A percentile compares a stretch with the other conserved stretches of the same genome.
Evolutionary conservation across 2,797 vertebrate genomes (phyloP).

Genomic region (Dendrocincla tyrannina): DNA sequence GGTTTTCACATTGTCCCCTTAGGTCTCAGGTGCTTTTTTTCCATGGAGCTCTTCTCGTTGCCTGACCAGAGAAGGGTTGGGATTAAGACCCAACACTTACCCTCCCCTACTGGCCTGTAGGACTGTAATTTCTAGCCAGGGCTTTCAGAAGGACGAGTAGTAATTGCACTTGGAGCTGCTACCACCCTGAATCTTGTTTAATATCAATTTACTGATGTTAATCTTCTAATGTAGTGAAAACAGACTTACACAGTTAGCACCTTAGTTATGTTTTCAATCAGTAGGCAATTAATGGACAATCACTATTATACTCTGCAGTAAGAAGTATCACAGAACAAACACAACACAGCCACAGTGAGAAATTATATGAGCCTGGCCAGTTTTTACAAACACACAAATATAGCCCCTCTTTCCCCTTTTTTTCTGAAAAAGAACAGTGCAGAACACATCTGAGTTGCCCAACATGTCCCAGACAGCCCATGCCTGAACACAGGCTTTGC

Average conservation of each 20-base stretch:
- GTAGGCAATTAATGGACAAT: background rate
- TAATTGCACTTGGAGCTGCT: background rate
- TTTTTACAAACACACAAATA: background rate
- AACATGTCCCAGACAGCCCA: background rate
- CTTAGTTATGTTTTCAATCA: background rate
- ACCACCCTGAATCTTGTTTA: background rate
- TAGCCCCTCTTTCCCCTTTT: rapidly evolving
- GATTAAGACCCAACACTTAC: background rate
- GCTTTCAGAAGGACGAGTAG: background rate
- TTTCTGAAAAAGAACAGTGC: background rate
- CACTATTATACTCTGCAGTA: background rate
- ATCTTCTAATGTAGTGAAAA: background rate
- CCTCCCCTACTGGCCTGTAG: background rate
- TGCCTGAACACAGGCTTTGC: background rate
- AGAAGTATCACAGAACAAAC: background rate
- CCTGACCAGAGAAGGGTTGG: background rate
- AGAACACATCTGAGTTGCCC: background rate
- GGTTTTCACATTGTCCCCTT: background rate
- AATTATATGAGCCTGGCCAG: background rate
- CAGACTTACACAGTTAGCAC: background rate
- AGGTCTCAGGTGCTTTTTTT: background rate
- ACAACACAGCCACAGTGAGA: background rate
- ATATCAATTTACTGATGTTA: background rate
- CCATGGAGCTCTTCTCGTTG: background rate
- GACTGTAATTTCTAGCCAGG: background rate